These are phyloP conservation scores for Petrolisthes manimaculis DNA, from an alignment of 2,888 invertebrate species.

Conservation along the genomic window DNA sequence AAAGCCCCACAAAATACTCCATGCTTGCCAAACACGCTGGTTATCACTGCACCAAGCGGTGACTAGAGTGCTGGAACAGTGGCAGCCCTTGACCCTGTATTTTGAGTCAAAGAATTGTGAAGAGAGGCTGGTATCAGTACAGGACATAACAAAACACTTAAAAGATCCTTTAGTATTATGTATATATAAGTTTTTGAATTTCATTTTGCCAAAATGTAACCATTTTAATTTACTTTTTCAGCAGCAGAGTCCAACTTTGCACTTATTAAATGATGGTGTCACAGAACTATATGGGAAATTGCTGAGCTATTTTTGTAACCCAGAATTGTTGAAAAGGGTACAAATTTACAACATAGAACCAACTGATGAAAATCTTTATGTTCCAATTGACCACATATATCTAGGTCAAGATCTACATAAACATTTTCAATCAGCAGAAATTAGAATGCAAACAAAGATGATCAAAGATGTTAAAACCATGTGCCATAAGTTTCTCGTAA, in stretches of 20 bases:
- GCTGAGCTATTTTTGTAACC: neutral
- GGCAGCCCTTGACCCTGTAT: slow-evolving; percentile 2
- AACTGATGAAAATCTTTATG: neutral
- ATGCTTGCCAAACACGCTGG: slow-evolving; percentile 20
- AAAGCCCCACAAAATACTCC: slow-evolving; percentile 19
- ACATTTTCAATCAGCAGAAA: neutral
- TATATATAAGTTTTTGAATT: too few relatives aligned
- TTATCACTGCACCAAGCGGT: neutral
- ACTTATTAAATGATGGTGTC: neutral
- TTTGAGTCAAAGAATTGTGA: neutral
- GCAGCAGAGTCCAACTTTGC: neutral
- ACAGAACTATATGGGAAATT: neutral
- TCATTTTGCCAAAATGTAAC: neutral
- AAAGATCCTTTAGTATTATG: slow-evolving; percentile 5
- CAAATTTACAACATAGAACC: too few relatives aligned
- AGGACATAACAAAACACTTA: neutral
- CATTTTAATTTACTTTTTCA: neutral
- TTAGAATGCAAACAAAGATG: neutral
- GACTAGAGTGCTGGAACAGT: neutral
- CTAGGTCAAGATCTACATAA: neutral
- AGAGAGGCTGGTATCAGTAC: neutral
- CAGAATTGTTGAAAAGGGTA: neutral
- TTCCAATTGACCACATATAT: neutral
- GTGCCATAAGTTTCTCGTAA: neutral
- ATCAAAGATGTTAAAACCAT: neutral